A percentile compares a stretch with the other conserved stretches of the same genome.
Conservation (phyloP, 2,888 invertebrate genomes). For the Silvanus unidentatus region DNA sequence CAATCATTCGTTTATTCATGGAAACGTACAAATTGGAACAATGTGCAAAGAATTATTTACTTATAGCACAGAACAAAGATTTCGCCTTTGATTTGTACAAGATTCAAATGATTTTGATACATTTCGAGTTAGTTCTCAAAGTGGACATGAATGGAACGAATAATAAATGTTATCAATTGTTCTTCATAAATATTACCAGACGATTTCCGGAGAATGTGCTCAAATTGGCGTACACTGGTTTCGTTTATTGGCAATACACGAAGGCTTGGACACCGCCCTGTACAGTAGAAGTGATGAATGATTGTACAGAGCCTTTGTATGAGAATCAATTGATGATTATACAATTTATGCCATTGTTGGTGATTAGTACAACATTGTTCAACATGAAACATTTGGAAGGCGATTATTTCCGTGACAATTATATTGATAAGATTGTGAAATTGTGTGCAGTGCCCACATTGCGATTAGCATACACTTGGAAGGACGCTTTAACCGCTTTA, state of each 20-base stretch:
- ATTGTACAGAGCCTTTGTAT: conserved; percentile 27
- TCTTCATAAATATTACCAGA: conserved; percentile 39
- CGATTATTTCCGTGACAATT: conserved; percentile 55
- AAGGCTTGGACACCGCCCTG: background rate
- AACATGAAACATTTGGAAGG: conserved; percentile 21
- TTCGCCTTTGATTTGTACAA: conserved; percentile 49
- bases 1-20: conserved; percentile 40
- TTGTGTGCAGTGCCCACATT: conserved; percentile 58
- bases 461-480: conserved; percentile 44
- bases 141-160: conserved; percentile 1
- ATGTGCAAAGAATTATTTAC: conserved; percentile 43
- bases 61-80: conserved; percentile 47
- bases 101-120: conserved; percentile 29
- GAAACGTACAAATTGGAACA: conserved; percentile 43
- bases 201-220: conserved; percentile 40
- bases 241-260: conserved; percentile 41
- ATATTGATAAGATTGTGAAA: conserved; percentile 55
- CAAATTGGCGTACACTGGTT: conserved; percentile 40
- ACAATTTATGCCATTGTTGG: conserved; percentile 58
- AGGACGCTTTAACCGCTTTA: background rate
- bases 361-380: conserved; percentile 12
- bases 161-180: conserved; percentile 27
- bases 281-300: background rate
- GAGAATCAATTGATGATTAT: conserved; percentile 58
- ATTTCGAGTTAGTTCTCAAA: conserved; percentile 16